A percentile compares a stretch with the other conserved stretches of the same genome.
Conservation (phyloP, 2,888 invertebrate genomes). For the Caenorhabditis wallacei region DNA sequence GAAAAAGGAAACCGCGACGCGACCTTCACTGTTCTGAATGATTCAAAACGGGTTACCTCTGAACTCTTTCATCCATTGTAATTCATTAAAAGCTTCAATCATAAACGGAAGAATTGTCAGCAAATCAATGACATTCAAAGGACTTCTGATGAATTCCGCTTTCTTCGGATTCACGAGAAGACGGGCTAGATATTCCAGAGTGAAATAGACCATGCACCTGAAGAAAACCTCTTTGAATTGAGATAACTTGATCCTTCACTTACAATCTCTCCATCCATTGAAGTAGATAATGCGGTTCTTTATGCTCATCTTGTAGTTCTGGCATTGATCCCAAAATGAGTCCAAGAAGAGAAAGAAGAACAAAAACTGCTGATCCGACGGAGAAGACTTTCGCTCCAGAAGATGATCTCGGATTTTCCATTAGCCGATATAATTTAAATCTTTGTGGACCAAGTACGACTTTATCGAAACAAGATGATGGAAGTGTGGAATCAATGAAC, state of each 20-base stretch:
- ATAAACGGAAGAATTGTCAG: constrained; percentile 79
- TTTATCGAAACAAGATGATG: constrained; percentile 77
- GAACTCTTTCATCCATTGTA: constrained; percentile 76
- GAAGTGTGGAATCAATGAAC: constrained; percentile 73
- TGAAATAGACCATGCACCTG: constrained; percentile 82
- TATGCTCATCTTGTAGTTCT: constrained; percentile 78
- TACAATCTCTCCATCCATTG: constrained; percentile 65
- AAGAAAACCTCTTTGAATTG: constrained; percentile 30
- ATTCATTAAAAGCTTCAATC: constrained; percentile 74
- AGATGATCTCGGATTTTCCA: constrained; percentile 81
- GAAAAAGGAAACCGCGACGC: too few relatives aligned
- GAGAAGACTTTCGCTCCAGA: constrained; percentile 79
- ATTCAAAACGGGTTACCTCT: constrained; percentile 67
- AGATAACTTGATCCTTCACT: background rate
- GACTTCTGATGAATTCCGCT: constrained; percentile 76
- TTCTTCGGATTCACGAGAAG: constrained; percentile 79
- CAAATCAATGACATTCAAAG: constrained; percentile 81
- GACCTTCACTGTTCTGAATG: too few relatives aligned
- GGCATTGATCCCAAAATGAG: constrained; percentile 82
- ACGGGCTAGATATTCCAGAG: constrained; percentile 79
- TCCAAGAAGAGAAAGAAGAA: constrained; percentile 79
- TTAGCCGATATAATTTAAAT: constrained; percentile 68
- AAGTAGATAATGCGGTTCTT: constrained; percentile 72
- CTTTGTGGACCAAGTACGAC: constrained; percentile 67
- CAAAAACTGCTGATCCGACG: constrained; percentile 79